Evolutionary conservation across 2,888 invertebrate genomes (phyloP), one percentile per base, ranked within the genome.

Genomic region (Chrysolina americana): DNA sequence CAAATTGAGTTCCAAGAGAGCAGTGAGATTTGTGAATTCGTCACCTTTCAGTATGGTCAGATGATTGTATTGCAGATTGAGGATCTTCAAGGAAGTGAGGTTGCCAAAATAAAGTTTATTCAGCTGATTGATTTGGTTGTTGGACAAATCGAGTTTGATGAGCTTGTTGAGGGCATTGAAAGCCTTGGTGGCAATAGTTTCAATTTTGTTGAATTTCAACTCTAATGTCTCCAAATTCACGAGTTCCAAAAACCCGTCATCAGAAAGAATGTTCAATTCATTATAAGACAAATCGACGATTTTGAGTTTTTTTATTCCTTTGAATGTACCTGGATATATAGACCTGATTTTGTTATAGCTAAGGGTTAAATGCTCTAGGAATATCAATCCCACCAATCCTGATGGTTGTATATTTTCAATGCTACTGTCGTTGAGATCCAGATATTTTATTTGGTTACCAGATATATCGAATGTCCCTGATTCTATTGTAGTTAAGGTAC

Each of bases 381-480:
- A 88, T 17, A 87, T 86, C 50, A 88, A 76, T 0, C 88, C 88
- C 21, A 87, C 84, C 72, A 88, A 88, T 2, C 87, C 82, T 71
- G 83, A 85, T 15, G 80, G 81, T 53, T 83, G 82, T 28, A 88
- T 79, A 0, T 70, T 79, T 0, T 79, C 81, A 19, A 88, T 87
- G 47, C 80, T 76, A 74, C 84, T 83, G 63, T 82, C 80, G 17
- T 81, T 79, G 41, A 88, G 70, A 68, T 86, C 84, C 21, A 88
- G 74, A 44, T 79, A 83, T 75, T 82, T 82, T 21, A 88, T 87
- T 76, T 85, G 86, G 72, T 88, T 88, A 13, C 87, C 87, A 9
- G 86, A 84, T 63, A 88, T 84, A 78, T 88, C 88, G 72, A 88
- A 88, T 1, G 85, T 85, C 44, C 85, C 85, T 3, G 84, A 70